phyloP scores from a whole-genome alignment of 2,888 invertebrate genomes.

The Metellina segmentata region DNA sequence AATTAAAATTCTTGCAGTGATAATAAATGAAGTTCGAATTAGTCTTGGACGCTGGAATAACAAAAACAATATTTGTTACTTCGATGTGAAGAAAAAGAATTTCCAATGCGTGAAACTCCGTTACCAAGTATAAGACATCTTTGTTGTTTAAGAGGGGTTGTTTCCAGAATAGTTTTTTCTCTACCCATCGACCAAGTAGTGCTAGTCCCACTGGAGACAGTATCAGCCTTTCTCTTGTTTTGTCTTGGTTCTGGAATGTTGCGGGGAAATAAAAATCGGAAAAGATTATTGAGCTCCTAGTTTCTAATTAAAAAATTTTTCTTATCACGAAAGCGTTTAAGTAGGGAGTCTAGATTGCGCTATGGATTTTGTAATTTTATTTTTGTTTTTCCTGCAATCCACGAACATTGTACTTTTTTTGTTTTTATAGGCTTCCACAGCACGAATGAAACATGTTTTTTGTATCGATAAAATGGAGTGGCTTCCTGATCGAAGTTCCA shows the following conservation, averaged over 20 bases:
- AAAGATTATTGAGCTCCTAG: conserved; percentile 1
- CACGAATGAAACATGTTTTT: background rate
- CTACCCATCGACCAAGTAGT: background rate
- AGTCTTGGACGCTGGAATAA: background rate
- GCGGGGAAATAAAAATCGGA: background rate
- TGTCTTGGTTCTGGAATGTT: background rate
- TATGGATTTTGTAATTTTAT: background rate
- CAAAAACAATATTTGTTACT: conserved; percentile 1
- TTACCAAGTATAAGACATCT: background rate
- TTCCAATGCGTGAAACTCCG: background rate
- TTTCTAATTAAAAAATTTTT: background rate
- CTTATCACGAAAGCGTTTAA: conserved; percentile 1
- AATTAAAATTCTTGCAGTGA: conserved; percentile 1
- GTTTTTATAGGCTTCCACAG: background rate
- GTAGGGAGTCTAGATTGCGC: background rate
- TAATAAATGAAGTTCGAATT: conserved; percentile 1
- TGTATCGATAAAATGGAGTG: background rate
- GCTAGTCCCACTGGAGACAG: background rate
- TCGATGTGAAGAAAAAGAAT: background rate
- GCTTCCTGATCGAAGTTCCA: background rate
- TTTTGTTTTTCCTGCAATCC: background rate
- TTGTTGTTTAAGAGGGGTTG: background rate
- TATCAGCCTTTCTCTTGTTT: background rate
- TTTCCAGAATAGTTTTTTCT: background rate
- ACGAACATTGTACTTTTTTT: background rate